Conservation (phyloP, 2,888 invertebrate species). For the Drosophila crucigera region DNA sequence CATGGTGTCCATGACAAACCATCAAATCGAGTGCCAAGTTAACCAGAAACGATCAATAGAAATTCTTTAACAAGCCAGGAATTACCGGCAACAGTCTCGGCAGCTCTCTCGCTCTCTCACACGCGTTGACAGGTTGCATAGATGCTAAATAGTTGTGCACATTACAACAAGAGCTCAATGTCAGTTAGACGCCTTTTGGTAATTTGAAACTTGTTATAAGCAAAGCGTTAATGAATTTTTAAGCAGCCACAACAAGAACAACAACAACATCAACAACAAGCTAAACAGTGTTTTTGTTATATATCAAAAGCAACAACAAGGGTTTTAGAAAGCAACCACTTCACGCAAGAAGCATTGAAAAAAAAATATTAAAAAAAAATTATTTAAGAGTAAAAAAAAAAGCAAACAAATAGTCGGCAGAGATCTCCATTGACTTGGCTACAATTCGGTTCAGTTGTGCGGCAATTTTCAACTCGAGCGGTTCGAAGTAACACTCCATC, state of each 20-base stretch:
- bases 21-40: slow-evolving; percentile 17
- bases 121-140: slow-evolving; percentile 14
- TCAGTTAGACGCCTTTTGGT: slow-evolving; percentile 71
- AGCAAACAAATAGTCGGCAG: slow-evolving; percentile 24
- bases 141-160: slow-evolving; percentile 65
- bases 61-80: slow-evolving; percentile 47
- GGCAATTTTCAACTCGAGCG: slow-evolving; percentile 71
- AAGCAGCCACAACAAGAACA: slow-evolving; percentile 58
- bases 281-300: slow-evolving; percentile 27
- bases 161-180: slow-evolving; percentile 52
- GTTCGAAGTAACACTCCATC: slow-evolving; percentile 46
- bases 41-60: slow-evolving; percentile 53
- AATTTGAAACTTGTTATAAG: slow-evolving; percentile 79
- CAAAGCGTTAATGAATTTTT: slow-evolving; percentile 78
- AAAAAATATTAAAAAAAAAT: slow-evolving; percentile 10
- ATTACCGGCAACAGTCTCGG: slow-evolving; percentile 3
- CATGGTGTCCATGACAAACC: slow-evolving; percentile 17
- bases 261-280: slow-evolving; percentile 9
- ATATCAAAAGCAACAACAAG: slow-evolving; percentile 29
- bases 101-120: not conserved
- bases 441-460: slow-evolving; percentile 62
- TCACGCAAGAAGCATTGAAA: slow-evolving; percentile 37
- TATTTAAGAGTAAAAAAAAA: slow-evolving; percentile 27
- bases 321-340: slow-evolving; percentile 46
- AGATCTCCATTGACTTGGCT: slow-evolving; percentile 40